Base-by-base conservation (phyloP, 1,140 invertebrate species). In the Tribolium castaneum region DNA sequence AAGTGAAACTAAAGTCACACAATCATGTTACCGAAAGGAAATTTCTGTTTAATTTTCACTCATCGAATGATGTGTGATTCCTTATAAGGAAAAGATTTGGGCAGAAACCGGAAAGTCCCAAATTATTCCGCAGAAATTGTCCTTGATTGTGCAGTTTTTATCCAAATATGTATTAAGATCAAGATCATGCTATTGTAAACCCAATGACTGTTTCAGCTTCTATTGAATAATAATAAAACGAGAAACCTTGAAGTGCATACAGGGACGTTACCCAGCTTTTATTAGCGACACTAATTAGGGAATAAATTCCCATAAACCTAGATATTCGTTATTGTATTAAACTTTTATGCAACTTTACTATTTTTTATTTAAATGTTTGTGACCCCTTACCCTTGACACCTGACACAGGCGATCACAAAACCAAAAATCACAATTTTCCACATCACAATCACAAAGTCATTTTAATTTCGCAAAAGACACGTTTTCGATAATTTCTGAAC, bases 171-270 rank as follows among this genome's bases (percentile, higher is more conserved):
- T 45, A 45, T 59, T 59, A 59, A 25, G 19, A 59, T 66, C 59
- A 14, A 34, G 59, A 35, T 30, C n/a, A 2, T 30, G 22, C 3
- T 22, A 19, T 59, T 59, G 54, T 59, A 7, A 7, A 66, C 2
- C 12, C 30, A 66, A 35, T 62, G 30, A 66, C 59, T 66, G 13
- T 35, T 66, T 66, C 10, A 59, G 3, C 19, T 22, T 10, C 19
- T 14, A 19, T 59, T 22, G 54, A 22, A 25, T 25, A 66, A 66
- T 35, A 66, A 66, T 35, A 66, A 35, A 66, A 34, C 30, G 34
- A 10, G 59, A 66, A 66, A 35, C 59, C 59, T 66, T 66, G 59
- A 66, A 12, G 30, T 66, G 59, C 25, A 66, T 35, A 66, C 59
- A 66, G 30, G 13, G 59, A 66, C 30, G 59, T 66, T 66, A 66